Evolutionary conservation across 2,888 invertebrate genomes (phyloP).

Genomic region (Cerceris ruficornis): DNA sequence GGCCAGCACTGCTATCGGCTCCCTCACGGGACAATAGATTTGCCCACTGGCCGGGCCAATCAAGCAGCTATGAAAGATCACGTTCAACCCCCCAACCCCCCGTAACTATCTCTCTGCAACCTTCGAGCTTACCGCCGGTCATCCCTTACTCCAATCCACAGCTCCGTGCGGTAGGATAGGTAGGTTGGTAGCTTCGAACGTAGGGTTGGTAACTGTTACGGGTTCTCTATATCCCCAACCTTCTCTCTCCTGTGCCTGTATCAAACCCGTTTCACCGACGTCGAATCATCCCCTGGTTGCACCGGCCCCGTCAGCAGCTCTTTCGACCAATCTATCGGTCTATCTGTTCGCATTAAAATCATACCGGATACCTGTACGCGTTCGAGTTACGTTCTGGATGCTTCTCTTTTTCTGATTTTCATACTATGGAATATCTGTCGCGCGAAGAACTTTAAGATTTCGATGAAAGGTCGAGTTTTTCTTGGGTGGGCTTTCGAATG

Average conservation of each 20-base stretch:
- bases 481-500: background rate
- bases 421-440: too few species aligned
- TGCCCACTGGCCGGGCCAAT: constrained; percentile 73
- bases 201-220: constrained; percentile 61
- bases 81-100: constrained; percentile 72
- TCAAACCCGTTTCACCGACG: constrained; percentile 51
- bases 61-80: constrained; percentile 81
- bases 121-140: constrained; percentile 66
- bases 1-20: background rate
- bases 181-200: constrained; percentile 43
- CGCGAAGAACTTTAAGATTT: background rate
- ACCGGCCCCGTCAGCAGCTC: constrained; percentile 59
- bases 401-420: too few species aligned
- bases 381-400: too few species aligned
- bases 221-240: constrained; percentile 55
- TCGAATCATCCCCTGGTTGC: constrained; percentile 34
- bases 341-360: constrained; percentile 59
- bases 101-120: constrained; percentile 62
- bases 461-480: background rate
- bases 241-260: constrained; percentile 34
- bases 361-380: constrained; percentile 40
- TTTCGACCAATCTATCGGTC: constrained; percentile 48
- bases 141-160: constrained; percentile 55
- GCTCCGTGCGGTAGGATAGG: constrained; percentile 41
- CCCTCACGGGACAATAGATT: constrained; percentile 74